Evolutionary conservation across 2,888 invertebrate genomes (phyloP).

Genomic region (Trachelus troglodyta): DNA sequence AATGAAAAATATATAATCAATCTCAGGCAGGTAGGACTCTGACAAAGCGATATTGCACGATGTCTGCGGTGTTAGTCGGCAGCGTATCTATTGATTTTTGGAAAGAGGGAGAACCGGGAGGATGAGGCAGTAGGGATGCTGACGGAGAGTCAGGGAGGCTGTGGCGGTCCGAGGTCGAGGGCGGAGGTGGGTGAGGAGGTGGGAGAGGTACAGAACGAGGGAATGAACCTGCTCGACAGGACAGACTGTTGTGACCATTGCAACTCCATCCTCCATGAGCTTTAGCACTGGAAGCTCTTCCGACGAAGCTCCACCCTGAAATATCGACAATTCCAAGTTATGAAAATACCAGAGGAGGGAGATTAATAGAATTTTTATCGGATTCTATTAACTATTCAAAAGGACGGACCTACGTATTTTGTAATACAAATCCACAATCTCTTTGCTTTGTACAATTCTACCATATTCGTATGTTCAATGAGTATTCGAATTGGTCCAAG

Average conservation of each 20-base stretch:
- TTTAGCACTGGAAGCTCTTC: no score
- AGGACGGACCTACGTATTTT: no score
- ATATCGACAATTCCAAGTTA: no score
- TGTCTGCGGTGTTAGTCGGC: constrained; percentile 27
- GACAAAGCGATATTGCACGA: constrained; percentile 6
- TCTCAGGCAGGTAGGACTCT: not conserved
- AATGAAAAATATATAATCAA: not conserved
- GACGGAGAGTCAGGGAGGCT: constrained; percentile 33
- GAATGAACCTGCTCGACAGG: not conserved
- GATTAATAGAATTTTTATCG: no score
- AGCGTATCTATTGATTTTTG: constrained; percentile 56
- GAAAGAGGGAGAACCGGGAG: constrained; percentile 44
- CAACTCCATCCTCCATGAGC: constrained; percentile 24
- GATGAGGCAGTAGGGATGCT: constrained; percentile 31
- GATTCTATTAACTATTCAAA: no score
- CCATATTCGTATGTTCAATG: no score
- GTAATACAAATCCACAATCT: no score
- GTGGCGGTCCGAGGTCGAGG: constrained; percentile 27
- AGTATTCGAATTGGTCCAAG: no score
- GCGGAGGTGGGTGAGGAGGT: not conserved
- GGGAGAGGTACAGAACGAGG: not conserved
- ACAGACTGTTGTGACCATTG: constrained; percentile 30
- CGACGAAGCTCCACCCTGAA: no score
- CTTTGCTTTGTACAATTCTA: no score
- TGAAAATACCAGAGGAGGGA: no score